phyloP scores from a whole-genome alignment of 2,113 vertebrate species.

The Odontophorus gujanensis region DNA sequence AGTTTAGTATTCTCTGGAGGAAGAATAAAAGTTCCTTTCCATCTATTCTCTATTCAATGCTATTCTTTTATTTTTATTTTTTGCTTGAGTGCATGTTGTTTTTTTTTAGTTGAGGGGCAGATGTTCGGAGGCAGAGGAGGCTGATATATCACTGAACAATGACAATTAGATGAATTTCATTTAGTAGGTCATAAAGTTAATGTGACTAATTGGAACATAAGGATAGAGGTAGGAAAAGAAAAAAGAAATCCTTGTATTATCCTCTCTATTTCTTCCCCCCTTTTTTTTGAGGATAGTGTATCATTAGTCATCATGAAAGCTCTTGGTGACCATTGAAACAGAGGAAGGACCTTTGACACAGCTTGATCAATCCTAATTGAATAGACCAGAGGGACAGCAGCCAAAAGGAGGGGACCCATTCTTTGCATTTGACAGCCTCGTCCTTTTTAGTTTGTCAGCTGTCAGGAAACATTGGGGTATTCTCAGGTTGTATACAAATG shows the following conservation, averaged over 20 bases:
- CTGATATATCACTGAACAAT: slow-evolving; percentile 23
- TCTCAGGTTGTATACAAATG: background rate
- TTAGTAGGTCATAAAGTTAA: slow-evolving; percentile 36
- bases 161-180: slow-evolving; percentile 45
- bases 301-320: slow-evolving; percentile 77
- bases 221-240: background rate
- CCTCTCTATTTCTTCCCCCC: background rate
- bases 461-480: slow-evolving; percentile 58
- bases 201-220: slow-evolving; percentile 37
- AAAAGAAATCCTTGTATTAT: background rate
- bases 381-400: slow-evolving; percentile 76
- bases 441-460: slow-evolving; percentile 77
- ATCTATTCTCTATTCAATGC: background rate
- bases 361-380: slow-evolving; percentile 80
- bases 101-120: background rate
- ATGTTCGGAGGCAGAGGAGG: background rate
- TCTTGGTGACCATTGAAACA: slow-evolving; percentile 69
- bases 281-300: slow-evolving; percentile 48
- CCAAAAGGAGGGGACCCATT: slow-evolving; percentile 65
- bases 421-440: slow-evolving; percentile 71
- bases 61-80: background rate
- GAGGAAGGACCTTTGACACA: slow-evolving; percentile 74
- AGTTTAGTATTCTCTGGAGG: background rate
- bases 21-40: background rate
- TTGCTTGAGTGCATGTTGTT: background rate